Conservation (phyloP, 1,140 invertebrate species). For the Laupala kohalensis region DNA sequence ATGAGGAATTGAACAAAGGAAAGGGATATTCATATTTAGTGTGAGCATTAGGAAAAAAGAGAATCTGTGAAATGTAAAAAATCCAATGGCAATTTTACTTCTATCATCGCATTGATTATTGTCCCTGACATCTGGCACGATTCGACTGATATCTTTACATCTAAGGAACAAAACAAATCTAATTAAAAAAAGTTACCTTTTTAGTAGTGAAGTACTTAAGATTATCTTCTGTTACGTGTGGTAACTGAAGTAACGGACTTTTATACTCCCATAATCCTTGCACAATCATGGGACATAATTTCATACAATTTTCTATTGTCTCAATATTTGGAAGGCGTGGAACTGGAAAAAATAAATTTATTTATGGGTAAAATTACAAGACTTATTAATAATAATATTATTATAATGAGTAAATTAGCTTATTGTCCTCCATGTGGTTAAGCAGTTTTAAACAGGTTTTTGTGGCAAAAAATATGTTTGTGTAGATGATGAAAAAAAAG, state of each 20-base stretch:
- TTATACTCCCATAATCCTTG: slow-evolving; percentile 93
- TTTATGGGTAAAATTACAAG: no score
- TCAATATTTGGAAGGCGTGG: slow-evolving; percentile 74
- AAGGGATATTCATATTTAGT: no score
- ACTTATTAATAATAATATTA: no score
- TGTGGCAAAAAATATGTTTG: no score
- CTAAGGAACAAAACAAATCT: not conserved
- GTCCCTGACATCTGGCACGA: no score
- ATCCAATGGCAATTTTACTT: not conserved
- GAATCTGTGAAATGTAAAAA: not conserved
- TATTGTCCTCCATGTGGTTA: no score
- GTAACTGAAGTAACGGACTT: slow-evolving; percentile 86
- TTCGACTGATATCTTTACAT: not conserved
- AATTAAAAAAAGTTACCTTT: slow-evolving; percentile 39
- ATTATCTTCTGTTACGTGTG: slow-evolving; percentile 88
- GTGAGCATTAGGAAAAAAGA: not conserved
- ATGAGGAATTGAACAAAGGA: no score
- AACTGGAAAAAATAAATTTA: slow-evolving; percentile 38
- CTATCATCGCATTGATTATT: no score
- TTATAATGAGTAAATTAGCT: no score
- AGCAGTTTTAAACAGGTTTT: no score
- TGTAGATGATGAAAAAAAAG: no score
- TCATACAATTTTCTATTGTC: slow-evolving; percentile 97
- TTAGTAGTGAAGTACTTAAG: slow-evolving; percentile 80
- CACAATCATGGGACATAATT: slow-evolving; percentile 89